Percentiles rank a stretch among this genome's conserved stretches.
Evolutionary conservation across 1,140 invertebrate species (phyloP).

Genomic region (Dryas iulia): DNA sequence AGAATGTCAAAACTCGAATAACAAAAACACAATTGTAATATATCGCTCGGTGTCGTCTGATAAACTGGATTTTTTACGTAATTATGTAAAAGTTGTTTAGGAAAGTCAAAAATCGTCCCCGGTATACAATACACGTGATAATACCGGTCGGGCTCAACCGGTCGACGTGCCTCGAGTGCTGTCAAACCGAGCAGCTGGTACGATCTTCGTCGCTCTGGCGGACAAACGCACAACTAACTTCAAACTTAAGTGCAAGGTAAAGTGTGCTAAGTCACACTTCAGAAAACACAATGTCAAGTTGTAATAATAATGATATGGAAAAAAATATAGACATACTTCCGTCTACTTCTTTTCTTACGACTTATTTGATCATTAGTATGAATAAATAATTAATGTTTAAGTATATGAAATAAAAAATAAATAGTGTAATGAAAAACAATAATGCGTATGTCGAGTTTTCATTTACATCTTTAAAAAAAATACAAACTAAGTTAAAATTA

Average conservation of each 20-base stretch:
- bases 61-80: conserved; percentile 44
- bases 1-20: conserved; percentile 30
- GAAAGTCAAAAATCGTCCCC: conserved; percentile 62
- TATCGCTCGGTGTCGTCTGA: conserved; percentile 21
- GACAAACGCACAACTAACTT: conserved; percentile 66
- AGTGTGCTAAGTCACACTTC: conserved; percentile 36
- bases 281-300: neutral
- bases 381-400: neutral
- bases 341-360: neutral
- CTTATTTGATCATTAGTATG: neutral
- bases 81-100: conserved; percentile 62
- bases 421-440: no score
- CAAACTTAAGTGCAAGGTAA: conserved; percentile 26
- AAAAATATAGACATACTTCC: no score
- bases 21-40: conserved; percentile 42
- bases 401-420: neutral
- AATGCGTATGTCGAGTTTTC: no score
- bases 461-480: no score
- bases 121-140: conserved; percentile 61
- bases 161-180: conserved; percentile 63
- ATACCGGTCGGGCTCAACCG: conserved; percentile 50
- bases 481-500: neutral
- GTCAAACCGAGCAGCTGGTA: conserved; percentile 75
- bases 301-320: neutral
- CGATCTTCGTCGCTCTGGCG: conserved; percentile 64